Conservation (phyloP, 2,888 invertebrate genomes). For the Leucania comma region DNA sequence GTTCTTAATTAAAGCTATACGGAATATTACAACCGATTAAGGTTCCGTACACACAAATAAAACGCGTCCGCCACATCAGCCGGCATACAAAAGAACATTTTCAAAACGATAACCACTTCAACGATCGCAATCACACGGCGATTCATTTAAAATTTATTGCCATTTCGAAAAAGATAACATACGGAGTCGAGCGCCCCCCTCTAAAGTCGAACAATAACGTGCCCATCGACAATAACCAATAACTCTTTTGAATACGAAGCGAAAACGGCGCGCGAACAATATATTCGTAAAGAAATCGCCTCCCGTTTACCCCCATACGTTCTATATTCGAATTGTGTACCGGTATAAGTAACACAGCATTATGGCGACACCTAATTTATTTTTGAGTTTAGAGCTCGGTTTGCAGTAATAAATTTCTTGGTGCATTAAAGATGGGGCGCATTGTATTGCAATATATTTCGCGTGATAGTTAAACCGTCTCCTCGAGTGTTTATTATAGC, state of each 20-base stretch:
- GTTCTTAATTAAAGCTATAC: conserved; percentile 64
- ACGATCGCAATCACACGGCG: conserved; percentile 77
- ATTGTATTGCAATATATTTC: conserved; percentile 71
- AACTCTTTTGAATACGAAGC: conserved; percentile 75
- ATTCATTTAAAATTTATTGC: conserved; percentile 81
- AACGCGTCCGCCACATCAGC: conserved; percentile 57
- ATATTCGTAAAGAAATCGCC: conserved; percentile 73
- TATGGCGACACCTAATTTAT: conserved; percentile 78
- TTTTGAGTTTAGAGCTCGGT: conserved; percentile 78
- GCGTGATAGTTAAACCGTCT: conserved; percentile 68
- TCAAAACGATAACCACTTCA: conserved; percentile 73
- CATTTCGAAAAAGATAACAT: conserved; percentile 74
- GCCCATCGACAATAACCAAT: conserved; percentile 77
- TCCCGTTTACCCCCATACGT: conserved; percentile 65
- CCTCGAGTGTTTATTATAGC: conserved; percentile 64
- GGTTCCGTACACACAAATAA: conserved; percentile 55
- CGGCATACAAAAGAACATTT: conserved; percentile 69
- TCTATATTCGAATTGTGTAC: conserved; percentile 56
- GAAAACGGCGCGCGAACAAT: conserved; percentile 76
- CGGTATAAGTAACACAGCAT: conserved; percentile 65
- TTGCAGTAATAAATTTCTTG: conserved; percentile 75
- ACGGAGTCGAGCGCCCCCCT: conserved; percentile 69
- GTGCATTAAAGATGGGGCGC: conserved; percentile 73
- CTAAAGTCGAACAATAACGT: conserved; percentile 72
- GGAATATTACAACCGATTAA: conserved; percentile 60